A percentile compares a stretch with the other conserved stretches of the same genome.
Evolutionary conservation across 2,113 vertebrate genomes (phyloP).

Genomic region (Carassius gibelio): DNA sequence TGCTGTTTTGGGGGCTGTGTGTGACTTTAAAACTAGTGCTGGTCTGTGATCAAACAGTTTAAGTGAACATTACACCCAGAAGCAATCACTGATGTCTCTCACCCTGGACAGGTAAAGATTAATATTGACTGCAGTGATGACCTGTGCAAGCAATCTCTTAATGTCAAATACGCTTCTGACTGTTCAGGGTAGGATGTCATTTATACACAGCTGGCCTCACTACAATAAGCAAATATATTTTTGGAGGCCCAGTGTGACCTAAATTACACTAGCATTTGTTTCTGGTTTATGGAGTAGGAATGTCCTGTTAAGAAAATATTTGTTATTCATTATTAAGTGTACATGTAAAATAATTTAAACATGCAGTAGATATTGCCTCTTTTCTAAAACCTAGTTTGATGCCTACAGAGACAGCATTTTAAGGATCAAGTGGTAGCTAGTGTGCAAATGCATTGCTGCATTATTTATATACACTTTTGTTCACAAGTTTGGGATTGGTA

Average conservation of each 20-base stretch:
- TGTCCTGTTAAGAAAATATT: background rate
- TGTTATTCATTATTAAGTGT: background rate
- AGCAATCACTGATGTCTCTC: conserved; percentile 65
- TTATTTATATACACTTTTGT: background rate
- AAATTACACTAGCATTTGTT: background rate
- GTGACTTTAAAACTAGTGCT: conserved; percentile 67
- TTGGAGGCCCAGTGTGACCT: background rate
- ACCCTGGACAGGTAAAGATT: conserved; percentile 66
- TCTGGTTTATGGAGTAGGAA: background rate
- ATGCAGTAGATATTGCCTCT: background rate
- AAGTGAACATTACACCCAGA: conserved; percentile 73
- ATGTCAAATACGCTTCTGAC: conserved; percentile 66
- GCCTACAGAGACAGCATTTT: background rate
- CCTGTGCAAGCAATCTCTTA: conserved; percentile 54
- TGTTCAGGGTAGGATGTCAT: conserved; percentile 60
- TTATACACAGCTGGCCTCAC: conserved; percentile 53
- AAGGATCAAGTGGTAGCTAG: background rate
- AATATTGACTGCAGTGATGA: conserved; percentile 69
- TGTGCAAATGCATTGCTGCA: background rate
- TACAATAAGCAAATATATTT: conserved; percentile 14
- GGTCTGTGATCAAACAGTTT: conserved; percentile 63
- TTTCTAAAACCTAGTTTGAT: background rate
- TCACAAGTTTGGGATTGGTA: background rate
- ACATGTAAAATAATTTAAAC: conserved; percentile 39
- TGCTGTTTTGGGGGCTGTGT: conserved; percentile 61